Base-by-base conservation (phyloP, 2,113 vertebrate genomes). In the Lepus europaeus region DNA sequence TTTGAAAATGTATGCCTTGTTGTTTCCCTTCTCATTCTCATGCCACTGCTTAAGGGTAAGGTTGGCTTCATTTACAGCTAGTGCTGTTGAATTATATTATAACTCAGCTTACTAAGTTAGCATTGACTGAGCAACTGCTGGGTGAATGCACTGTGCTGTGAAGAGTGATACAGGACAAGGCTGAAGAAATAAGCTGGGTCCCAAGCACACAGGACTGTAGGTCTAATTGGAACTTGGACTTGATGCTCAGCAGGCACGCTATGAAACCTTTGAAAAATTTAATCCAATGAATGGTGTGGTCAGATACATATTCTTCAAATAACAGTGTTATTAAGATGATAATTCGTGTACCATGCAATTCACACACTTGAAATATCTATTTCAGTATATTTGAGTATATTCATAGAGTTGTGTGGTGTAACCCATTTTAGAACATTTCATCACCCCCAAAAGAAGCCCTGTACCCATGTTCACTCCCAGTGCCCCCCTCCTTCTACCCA, bases 141-240 rank as follows among this genome's bases (percentile, higher is more conserved):
- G 8, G 25, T 59, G 10, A 23, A 1, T 45, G 31, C 0, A 0
- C 63, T 59, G 20, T 45, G 9, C 2, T 82, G 76, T 45, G 29
- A 29, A 76, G 29, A 76, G 33, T 66, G 45, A 14, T 25, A 3
- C n/a, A 59, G 31, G 16, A 9, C 6, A 31, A 81, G 39, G 5
- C n/a, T 82, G 49, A 22, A 68, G 77, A 53, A 89, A 56, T 45
- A 56, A 69, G 45, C 3, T n/a, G 6, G 31, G 27, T 51, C 53
- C 2, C 5, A 12, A 4, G 8, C 33, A 23, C n/a, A 6, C 8
- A 56, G 53, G 11, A 33, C 23, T 59, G 4, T 36, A 27, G 63
- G 6, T 77, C 19, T 10, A 8, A 16, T 20, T 22, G 64, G 73
- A 90, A 64, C 59, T 39, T 68, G 14, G 9, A 23, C 17, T 86